These are phyloP conservation scores for Lepas anatifera DNA, from an alignment of 2,888 invertebrate genomes.

Conservation along the genomic window DNA sequence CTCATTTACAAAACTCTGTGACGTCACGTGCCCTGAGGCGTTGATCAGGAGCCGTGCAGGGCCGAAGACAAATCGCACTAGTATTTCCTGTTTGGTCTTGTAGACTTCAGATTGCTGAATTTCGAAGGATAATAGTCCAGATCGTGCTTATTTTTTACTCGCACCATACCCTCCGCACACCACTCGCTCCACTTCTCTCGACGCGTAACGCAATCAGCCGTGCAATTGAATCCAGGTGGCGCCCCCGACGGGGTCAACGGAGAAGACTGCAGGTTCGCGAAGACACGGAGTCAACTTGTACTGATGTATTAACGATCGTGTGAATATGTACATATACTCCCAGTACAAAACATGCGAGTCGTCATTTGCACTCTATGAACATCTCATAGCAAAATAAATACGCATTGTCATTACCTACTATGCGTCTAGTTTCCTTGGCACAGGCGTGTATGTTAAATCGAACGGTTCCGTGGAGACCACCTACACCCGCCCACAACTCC, in stretches of 20 bases:
- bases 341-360: slow-evolving; percentile 1
- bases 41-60: no score
- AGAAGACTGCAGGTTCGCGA: no score
- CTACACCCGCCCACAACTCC: neutral
- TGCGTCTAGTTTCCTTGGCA: slow-evolving; percentile 7
- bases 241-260: neutral
- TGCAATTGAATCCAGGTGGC: slow-evolving; percentile 10
- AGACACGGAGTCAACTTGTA: no score
- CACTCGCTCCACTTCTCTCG: no score
- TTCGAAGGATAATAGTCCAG: no score
- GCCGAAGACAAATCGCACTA: no score
- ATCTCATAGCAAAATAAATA: slow-evolving; percentile 10
- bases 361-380: slow-evolving; percentile 5
- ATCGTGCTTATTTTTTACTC: no score
- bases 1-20: slow-evolving; percentile 10
- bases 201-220: slow-evolving; percentile 2
- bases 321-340: slow-evolving; percentile 5
- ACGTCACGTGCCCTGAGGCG: slow-evolving; percentile 4
- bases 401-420: slow-evolving; percentile 3
- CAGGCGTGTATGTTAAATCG: neutral
- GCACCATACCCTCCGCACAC: no score
- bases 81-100: no score
- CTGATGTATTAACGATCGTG: slow-evolving; percentile 4
- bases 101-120: no score
- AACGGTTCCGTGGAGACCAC: neutral